Evolutionary conservation across 2,113 vertebrate genomes (phyloP).

Genomic region (Tetrao urogallus): DNA sequence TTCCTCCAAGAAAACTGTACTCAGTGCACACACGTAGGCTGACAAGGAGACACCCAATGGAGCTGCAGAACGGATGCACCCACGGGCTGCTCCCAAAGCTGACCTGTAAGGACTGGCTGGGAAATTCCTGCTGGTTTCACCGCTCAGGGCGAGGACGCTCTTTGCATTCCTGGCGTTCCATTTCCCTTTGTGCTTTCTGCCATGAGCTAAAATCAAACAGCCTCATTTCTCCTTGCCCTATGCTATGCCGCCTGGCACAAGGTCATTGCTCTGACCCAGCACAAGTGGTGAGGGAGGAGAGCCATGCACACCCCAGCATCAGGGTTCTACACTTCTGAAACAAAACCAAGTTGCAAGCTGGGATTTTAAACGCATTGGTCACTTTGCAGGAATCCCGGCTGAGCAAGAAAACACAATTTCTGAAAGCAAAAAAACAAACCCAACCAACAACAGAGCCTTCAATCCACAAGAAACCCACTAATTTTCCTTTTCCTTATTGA

Average conservation of each 20-base stretch:
- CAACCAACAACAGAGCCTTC: background rate
- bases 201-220: background rate
- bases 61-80: background rate
- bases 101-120: background rate
- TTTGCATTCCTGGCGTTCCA: background rate
- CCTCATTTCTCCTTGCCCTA: background rate
- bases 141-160: background rate
- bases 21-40: background rate
- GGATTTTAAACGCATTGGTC: background rate
- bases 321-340: background rate
- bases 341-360: background rate
- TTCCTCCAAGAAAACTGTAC: background rate
- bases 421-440: background rate
- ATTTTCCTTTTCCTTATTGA: background rate
- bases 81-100: background rate
- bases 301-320: accelerated
- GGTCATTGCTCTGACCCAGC: background rate
- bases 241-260: accelerated
- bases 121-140: background rate
- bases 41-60: background rate
- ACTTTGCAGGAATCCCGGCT: background rate
- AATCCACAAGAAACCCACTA: background rate
- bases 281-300: accelerated
- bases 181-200: background rate
- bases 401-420: background rate